Conservation (phyloP, 1,140 invertebrate genomes). For the Teleopsis dalmanni region DNA sequence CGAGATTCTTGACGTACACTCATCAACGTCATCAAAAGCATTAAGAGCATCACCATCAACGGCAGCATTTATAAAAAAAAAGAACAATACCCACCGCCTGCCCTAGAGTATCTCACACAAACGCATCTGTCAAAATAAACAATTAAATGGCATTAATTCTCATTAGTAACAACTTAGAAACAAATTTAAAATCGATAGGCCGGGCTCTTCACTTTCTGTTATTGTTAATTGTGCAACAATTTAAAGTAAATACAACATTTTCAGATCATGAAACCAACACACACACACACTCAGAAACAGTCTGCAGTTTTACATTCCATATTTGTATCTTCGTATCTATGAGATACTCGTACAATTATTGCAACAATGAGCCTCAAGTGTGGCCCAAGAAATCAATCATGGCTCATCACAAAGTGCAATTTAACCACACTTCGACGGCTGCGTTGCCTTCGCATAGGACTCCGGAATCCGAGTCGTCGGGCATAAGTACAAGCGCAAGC, state of each 20-base stretch:
- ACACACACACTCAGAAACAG: too few relatives aligned
- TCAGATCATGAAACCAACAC: too few relatives aligned
- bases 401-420: constrained; percentile 28
- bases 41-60: too few relatives aligned
- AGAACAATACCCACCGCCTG: too few relatives aligned
- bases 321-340: too few relatives aligned
- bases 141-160: constrained; percentile 28
- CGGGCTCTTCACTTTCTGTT: too few relatives aligned
- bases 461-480: too few relatives aligned
- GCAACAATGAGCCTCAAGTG: constrained; percentile 34
- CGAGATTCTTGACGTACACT: not conserved
- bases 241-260: too few relatives aligned
- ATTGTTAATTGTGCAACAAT: too few relatives aligned
- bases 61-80: too few relatives aligned
- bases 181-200: constrained; percentile 20
- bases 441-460: constrained; percentile 2
- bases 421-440: constrained; percentile 4
- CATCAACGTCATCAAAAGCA: constrained; percentile 1
- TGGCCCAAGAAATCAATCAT: constrained; percentile 42
- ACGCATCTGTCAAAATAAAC: constrained; percentile 26
- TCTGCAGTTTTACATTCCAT: too few relatives aligned
- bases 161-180: constrained; percentile 40
- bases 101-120: constrained; percentile 16
- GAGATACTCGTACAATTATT: constrained; percentile 29
- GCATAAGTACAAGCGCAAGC: constrained; percentile 1